These are phyloP conservation scores for Pogonocichla stellata DNA, from an alignment of 2,113 vertebrate species.

Conservation along the genomic window DNA sequence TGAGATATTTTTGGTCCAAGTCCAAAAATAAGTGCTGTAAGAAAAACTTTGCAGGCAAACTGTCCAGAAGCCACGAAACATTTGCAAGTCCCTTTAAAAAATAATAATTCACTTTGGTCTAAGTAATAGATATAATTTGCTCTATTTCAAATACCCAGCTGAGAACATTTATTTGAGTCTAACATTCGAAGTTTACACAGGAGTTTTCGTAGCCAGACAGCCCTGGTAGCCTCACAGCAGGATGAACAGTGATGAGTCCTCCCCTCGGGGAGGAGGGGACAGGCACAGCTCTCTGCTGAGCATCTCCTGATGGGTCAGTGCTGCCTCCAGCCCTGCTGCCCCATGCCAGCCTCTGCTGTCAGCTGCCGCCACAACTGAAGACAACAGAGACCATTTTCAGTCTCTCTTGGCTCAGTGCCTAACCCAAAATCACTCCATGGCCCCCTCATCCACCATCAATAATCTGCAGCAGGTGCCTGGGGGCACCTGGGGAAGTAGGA, in stretches of 20 bases:
- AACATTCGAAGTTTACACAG: neutral
- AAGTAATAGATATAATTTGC: neutral
- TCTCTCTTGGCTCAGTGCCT: slow-evolving; percentile 3
- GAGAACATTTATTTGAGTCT: neutral
- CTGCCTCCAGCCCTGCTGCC: neutral
- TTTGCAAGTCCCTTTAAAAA: neutral
- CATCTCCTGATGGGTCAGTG: neutral
- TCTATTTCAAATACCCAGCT: neutral
- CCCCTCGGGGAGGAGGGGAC: neutral
- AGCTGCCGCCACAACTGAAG: slow-evolving; percentile 28
- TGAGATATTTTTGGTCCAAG: slow-evolving; percentile 1
- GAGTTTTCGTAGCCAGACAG: neutral
- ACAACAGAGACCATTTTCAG: slow-evolving; percentile 8
- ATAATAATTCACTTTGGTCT: neutral
- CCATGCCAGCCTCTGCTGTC: neutral
- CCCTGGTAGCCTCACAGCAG: neutral
- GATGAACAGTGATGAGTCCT: neutral
- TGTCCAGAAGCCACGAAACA: neutral
- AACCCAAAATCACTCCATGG: neutral
- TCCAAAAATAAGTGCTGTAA: neutral
- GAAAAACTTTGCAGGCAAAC: neutral
- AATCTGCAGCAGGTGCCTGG: slow-evolving; percentile 24
- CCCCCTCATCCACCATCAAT: neutral
- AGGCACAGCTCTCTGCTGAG: neutral
- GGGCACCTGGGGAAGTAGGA: neutral